Conservation (phyloP, 2,113 vertebrate genomes). For the Hippocampus guttulatus region DNA sequence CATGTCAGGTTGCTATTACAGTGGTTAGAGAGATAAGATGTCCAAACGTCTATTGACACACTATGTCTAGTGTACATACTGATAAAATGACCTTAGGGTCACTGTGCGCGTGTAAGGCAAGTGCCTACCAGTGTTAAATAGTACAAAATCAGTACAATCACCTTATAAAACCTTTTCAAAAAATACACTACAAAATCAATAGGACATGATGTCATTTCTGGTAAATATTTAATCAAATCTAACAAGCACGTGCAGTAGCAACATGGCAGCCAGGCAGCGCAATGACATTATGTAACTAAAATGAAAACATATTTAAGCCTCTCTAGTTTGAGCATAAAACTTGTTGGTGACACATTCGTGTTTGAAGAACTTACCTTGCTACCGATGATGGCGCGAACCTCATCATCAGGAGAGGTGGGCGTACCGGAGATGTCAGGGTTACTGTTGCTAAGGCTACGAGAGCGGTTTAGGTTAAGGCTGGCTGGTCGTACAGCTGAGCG, state of each 20-base stretch:
- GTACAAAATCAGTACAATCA: conserved; percentile 13
- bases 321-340: neutral
- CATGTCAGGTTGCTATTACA: conserved; percentile 48
- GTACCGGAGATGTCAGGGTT: conserved; percentile 98
- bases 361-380: conserved; percentile 81
- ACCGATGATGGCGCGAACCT: conserved; percentile 94
- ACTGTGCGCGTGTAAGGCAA: conserved; percentile 30
- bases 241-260: neutral
- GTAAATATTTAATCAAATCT: conserved; percentile 40
- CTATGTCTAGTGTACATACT: conserved; percentile 47
- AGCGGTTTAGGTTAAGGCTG: conserved; percentile 93
- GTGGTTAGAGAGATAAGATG: conserved; percentile 65
- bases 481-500: conserved; percentile 90
- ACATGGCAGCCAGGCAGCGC: conserved; percentile 7
- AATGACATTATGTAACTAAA: neutral
- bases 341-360: neutral
- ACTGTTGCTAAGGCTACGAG: conserved; percentile 97
- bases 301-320: neutral
- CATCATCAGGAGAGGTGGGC: conserved; percentile 92
- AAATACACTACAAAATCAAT: conserved; percentile 31
- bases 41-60: conserved; percentile 56
- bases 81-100: conserved; percentile 40
- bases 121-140: conserved; percentile 16
- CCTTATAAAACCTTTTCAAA: conserved; percentile 1
- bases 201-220: neutral